Evolutionary conservation across 2,888 invertebrate genomes (phyloP).

Genomic region (Parnassius apollo): DNA sequence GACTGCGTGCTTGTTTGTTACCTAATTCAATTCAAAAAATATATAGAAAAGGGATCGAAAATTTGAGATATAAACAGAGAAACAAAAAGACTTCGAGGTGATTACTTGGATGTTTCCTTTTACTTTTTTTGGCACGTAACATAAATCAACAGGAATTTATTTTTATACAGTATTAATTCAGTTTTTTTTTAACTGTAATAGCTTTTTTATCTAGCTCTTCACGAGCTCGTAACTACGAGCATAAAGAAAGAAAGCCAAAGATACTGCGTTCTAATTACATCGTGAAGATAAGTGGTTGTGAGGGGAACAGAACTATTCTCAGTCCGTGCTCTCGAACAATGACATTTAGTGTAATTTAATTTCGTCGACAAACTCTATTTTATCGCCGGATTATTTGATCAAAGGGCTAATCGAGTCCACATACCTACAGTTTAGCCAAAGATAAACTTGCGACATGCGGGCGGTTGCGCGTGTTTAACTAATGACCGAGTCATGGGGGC

Average conservation of each 20-base stretch:
- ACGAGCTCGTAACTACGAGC: not conserved
- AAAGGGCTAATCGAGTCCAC: conserved; percentile 80
- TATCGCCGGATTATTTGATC: conserved; percentile 79
- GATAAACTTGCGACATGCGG: conserved; percentile 81
- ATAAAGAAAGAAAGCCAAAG: not conserved
- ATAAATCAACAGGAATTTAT: too few relatives aligned
- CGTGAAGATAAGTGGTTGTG: conserved; percentile 5
- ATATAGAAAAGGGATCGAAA: too few relatives aligned
- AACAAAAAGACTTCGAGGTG: too few relatives aligned
- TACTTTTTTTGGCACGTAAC: too few relatives aligned
- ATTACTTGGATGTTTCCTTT: too few relatives aligned
- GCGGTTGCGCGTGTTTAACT: conserved; percentile 80
- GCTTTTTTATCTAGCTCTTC: too few relatives aligned
- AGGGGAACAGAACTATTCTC: not conserved
- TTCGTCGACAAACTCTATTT: conserved; percentile 71
- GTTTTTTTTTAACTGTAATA: too few relatives aligned
- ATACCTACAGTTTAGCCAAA: conserved; percentile 77
- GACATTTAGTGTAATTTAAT: conserved; percentile 76
- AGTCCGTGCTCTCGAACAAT: conserved; percentile 58
- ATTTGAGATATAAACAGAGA: too few relatives aligned
- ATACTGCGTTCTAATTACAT: not conserved
- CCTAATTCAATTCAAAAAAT: too few relatives aligned
- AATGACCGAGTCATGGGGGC: conserved; percentile 78
- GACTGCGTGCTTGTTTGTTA: too few relatives aligned
- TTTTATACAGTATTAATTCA: too few relatives aligned